These are phyloP conservation scores for Plagodis pulveraria DNA, from an alignment of 2,888 invertebrate species.

Conservation along the genomic window DNA sequence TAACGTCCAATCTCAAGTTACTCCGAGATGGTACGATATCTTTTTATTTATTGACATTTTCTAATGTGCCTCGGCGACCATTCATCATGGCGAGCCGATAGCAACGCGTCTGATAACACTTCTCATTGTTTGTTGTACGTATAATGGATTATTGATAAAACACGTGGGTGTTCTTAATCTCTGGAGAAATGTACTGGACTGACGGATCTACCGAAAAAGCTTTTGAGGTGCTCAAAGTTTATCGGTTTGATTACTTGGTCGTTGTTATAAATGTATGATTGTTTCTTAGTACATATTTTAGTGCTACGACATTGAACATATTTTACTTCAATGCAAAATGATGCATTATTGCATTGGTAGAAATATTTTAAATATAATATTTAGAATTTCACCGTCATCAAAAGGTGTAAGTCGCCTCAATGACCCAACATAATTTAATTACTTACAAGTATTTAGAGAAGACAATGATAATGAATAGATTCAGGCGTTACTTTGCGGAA, in stretches of 20 bases:
- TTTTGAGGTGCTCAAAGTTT: slow-evolving; percentile 21
- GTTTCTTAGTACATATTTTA: no score
- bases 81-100: slow-evolving; percentile 76
- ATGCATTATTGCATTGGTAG: no score
- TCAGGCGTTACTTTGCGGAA: no score
- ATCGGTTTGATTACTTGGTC: not conserved
- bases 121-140: slow-evolving; percentile 79
- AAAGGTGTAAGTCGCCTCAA: no score
- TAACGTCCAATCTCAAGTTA: slow-evolving; percentile 32
- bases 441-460: no score
- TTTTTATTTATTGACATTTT: slow-evolving; percentile 84
- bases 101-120: slow-evolving; percentile 69
- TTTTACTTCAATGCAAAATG: no score
- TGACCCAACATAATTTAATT: no score
- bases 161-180: slow-evolving; percentile 83
- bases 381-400: no score
- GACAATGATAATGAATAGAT: no score
- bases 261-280: no score
- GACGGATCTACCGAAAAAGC: slow-evolving; percentile 62
- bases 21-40: slow-evolving; percentile 69
- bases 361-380: no score
- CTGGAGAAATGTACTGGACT: slow-evolving; percentile 66
- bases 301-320: no score
- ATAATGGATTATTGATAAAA: slow-evolving; percentile 85
- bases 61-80: slow-evolving; percentile 72